Percentiles rank a stretch among this genome's conserved stretches.
These are phyloP conservation scores for Bufotes viridis DNA, from an alignment of 2,797 vertebrate genomes.

Conservation along the genomic window DNA sequence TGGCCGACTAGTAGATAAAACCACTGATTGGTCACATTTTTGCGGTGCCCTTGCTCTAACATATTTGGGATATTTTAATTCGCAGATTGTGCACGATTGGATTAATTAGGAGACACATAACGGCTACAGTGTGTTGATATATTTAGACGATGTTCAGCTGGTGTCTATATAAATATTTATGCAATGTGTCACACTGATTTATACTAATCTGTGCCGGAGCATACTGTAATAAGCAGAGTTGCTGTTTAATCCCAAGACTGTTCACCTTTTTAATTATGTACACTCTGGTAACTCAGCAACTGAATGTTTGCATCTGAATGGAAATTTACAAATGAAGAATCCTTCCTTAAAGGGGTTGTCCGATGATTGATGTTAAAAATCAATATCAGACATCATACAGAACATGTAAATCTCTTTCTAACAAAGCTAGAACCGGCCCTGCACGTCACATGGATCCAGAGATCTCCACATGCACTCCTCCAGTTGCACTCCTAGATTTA, in stretches of 20 bases:
- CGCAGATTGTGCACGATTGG: slow-evolving; percentile 11
- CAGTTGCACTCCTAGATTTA: too few relatives aligned
- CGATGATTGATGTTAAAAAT: too few relatives aligned
- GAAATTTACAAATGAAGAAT: neutral
- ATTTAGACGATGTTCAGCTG: slow-evolving; percentile 42
- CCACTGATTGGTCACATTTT: neutral
- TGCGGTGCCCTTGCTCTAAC: neutral
- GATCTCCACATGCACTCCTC: too few relatives aligned
- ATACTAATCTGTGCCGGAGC: slow-evolving; percentile 40
- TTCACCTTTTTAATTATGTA: slow-evolving; percentile 42
- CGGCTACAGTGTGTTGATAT: slow-evolving; percentile 34
- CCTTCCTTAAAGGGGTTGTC: too few relatives aligned
- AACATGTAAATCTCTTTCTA: too few relatives aligned
- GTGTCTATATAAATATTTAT: slow-evolving; percentile 51
- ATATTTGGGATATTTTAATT: slow-evolving; percentile 34
- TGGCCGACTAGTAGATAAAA: neutral
- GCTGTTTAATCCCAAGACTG: slow-evolving; percentile 41
- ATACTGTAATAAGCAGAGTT: slow-evolving; percentile 41
- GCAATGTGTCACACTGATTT: slow-evolving; percentile 52
- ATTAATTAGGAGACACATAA: slow-evolving; percentile 41
- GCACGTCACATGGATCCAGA: too few relatives aligned
- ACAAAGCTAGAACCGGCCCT: too few relatives aligned
- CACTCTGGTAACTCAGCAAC: slow-evolving; percentile 25
- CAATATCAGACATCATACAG: too few relatives aligned
- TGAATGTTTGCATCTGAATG: neutral